Conservation (phyloP, 2,797 vertebrate genomes). For the Rallus crepitans region DNA sequence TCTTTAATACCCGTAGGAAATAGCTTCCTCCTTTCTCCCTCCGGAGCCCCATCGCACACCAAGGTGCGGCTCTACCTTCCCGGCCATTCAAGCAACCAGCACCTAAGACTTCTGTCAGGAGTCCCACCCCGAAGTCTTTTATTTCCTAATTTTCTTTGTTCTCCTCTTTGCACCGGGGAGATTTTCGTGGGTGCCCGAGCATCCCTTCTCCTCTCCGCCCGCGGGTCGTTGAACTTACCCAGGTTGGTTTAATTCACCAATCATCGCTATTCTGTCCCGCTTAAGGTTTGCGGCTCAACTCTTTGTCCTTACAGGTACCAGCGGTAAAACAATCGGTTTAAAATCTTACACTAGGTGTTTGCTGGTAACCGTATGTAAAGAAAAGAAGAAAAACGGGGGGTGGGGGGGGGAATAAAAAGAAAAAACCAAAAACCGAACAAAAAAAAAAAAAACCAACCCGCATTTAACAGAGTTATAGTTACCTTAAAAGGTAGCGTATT, state of each 20-base stretch:
- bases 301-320: slow-evolving; percentile 62
- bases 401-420: not conserved
- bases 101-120: not conserved
- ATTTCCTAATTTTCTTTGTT: slow-evolving; percentile 75
- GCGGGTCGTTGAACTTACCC: slow-evolving; percentile 27
- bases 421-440: not conserved
- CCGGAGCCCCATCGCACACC: not conserved
- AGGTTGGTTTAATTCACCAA: slow-evolving; percentile 34
- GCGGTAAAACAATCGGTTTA: not conserved
- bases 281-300: slow-evolving; percentile 19
- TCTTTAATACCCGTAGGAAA: not conserved
- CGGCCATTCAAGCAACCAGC: not conserved
- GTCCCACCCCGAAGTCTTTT: not conserved
- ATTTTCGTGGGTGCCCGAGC: not conserved
- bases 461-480: slow-evolving; percentile 72
- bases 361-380: not conserved
- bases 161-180: slow-evolving; percentile 22
- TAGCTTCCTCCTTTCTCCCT: not conserved
- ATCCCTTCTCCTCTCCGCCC: not conserved
- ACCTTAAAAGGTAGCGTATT: slow-evolving; percentile 80
- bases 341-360: not conserved
- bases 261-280: slow-evolving; percentile 13
- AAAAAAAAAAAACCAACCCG: not conserved
- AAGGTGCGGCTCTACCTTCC: not conserved
- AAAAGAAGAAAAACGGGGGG: not conserved